Base-by-base conservation (phyloP, 2,888 invertebrate species). In the Polyploca ridens region DNA sequence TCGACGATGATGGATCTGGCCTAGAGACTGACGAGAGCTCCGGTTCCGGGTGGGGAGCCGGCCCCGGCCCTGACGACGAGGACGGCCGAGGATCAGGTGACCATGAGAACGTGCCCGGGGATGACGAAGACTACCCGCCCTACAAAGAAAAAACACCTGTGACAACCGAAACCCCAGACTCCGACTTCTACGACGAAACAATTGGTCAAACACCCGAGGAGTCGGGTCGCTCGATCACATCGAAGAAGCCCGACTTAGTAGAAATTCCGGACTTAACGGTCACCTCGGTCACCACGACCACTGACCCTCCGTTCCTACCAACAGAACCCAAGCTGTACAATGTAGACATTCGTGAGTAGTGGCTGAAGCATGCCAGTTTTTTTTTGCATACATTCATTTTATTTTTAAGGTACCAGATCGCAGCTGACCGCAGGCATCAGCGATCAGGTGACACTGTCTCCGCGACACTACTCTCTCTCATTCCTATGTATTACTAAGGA, bases 21-120 rank as follows among this genome's bases (percentile, higher is more conserved):
- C 95, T 97, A 94, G 96, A 95, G 86, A 88, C 96, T 89, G 97
- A 97, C 91, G 97, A 97, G 94, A 96, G 97, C 84, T 97, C 97
- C 84, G 98, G 98, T 81, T 97, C 97, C 87, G 98, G 98, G 73
- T 96, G 96, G 94, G 97, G 93, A 73, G 89, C 93, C 68, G 93
- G 97, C 68, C 91, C 93, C 65, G 93, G 97, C 74, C 96, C 97
- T 71, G 97, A 97, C 94, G 97, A 97, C 95, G 97, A 97, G 85
- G 97, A 92, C 91, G 88, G 83, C 72, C 88, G 90, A 73, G 93
- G 92, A 77, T 89, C 90, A 91, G 91, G 92, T 90, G 91, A 91
- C 85, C 77, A 78, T 65, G 82, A 83, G 69, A 73, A 71, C 74
- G 84, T 84, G 68, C 83, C 88, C 5, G 90, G 84, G 62, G 89